Evolutionary conservation across 2,113 vertebrate species (phyloP).

Genomic region (Lophura nycthemera): DNA sequence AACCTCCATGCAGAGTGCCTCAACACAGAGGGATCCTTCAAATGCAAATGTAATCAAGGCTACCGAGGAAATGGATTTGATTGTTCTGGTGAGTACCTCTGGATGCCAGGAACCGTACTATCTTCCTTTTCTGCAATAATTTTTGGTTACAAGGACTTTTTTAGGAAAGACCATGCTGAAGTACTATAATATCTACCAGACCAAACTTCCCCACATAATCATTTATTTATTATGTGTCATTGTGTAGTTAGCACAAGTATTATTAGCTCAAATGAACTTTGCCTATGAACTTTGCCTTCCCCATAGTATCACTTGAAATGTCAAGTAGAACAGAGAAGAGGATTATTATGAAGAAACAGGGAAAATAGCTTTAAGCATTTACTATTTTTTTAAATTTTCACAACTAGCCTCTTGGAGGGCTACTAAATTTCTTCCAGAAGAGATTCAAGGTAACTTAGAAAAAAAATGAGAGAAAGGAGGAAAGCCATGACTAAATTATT

Average conservation of each 20-base stretch:
- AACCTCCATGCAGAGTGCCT: conserved; percentile 88
- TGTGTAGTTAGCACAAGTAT: not conserved
- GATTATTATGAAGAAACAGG: not conserved
- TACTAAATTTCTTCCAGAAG: not conserved
- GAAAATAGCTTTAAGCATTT: not conserved
- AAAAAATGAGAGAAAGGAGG: not conserved
- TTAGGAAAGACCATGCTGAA: not conserved
- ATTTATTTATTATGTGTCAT: not conserved
- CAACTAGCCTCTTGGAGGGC: not conserved
- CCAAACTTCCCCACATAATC: not conserved
- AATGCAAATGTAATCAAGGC: conserved; percentile 91
- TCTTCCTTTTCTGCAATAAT: not conserved
- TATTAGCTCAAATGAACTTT: not conserved
- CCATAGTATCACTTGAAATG: not conserved
- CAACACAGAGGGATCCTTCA: conserved; percentile 91
- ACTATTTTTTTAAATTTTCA: not conserved
- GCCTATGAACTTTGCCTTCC: not conserved
- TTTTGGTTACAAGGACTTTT: not conserved
- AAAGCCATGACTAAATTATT: not conserved
- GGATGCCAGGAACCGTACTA: not conserved
- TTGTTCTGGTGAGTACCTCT: conserved; percentile 87
- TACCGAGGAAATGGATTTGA: conserved; percentile 89
- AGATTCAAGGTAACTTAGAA: not conserved
- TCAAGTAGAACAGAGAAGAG: not conserved
- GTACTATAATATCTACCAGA: not conserved